phyloP scores from a whole-genome alignment of 2,888 invertebrate genomes.

The Petrophora chlorosata region DNA sequence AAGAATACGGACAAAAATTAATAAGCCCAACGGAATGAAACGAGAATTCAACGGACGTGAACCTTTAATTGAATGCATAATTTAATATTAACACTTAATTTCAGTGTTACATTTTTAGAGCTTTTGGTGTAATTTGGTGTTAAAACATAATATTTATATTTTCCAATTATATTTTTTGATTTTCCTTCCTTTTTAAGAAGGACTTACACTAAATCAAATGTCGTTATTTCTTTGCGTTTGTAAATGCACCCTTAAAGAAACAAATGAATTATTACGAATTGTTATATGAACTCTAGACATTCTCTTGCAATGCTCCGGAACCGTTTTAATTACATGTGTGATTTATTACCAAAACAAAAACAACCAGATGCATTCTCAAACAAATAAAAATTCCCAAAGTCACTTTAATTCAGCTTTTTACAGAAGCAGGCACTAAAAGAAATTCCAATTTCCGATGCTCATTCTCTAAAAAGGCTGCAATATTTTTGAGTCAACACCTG shows the following conservation, averaged over 20 bases:
- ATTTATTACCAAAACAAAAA: not conserved
- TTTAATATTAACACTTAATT: slow-evolving; percentile 23
- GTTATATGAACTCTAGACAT: too few species aligned
- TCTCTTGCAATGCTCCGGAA: too few species aligned
- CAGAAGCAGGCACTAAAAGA: slow-evolving; percentile 31
- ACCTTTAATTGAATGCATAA: slow-evolving; percentile 16
- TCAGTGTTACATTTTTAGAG: too few species aligned
- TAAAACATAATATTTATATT: too few species aligned
- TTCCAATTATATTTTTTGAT: too few species aligned
- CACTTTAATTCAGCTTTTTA: slow-evolving; percentile 13
- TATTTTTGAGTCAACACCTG: slow-evolving; percentile 63
- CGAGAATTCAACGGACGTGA: slow-evolving; percentile 20
- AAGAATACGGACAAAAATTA: slow-evolving; percentile 58
- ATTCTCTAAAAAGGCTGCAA: slow-evolving; percentile 53
- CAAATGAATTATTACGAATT: too few species aligned
- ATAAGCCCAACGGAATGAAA: slow-evolving; percentile 43
- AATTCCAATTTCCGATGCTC: slow-evolving; percentile 43
- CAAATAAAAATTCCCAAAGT: not conserved
- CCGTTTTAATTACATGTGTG: too few species aligned
- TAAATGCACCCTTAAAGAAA: too few species aligned
- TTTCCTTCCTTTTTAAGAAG: too few species aligned
- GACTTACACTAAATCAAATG: too few species aligned
- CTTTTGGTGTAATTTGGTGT: too few species aligned
- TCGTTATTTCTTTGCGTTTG: too few species aligned
- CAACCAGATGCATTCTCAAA: not conserved